These are phyloP conservation scores for Chaetura pelagica DNA, from an alignment of 2,113 vertebrate genomes.

Conservation along the genomic window DNA sequence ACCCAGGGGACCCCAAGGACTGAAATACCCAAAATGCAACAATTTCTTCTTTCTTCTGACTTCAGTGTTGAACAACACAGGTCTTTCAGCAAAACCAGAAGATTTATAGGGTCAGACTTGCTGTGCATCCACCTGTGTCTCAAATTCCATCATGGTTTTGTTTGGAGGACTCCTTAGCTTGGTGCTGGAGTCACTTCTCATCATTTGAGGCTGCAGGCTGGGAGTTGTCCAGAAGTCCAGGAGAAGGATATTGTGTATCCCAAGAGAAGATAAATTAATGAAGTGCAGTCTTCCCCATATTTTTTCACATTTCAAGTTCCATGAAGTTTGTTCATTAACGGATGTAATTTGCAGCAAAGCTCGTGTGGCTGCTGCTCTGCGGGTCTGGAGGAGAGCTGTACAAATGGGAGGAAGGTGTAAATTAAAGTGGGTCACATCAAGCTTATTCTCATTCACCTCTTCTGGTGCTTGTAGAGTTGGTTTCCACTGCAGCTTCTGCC, in stretches of 20 bases:
- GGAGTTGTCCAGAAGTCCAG: not conserved
- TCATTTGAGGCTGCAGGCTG: not conserved
- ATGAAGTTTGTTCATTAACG: not conserved
- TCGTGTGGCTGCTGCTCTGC: not conserved
- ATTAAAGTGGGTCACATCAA: slow-evolving; percentile 17
- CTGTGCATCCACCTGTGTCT: not conserved
- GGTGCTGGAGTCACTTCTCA: not conserved
- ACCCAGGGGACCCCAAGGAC: not conserved
- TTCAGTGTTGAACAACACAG: not conserved
- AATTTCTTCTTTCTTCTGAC: not conserved
- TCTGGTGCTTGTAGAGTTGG: not conserved
- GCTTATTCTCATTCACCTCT: slow-evolving; percentile 19
- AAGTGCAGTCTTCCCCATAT: not conserved
- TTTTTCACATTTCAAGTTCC: not conserved
- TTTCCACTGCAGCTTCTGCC: not conserved
- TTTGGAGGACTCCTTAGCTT: not conserved
- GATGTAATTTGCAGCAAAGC: not conserved
- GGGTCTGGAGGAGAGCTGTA: not conserved
- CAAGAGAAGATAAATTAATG: not conserved
- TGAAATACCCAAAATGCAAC: not conserved
- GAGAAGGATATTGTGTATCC: not conserved
- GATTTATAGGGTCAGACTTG: not conserved
- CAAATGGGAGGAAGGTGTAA: not conserved
- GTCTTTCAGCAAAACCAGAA: not conserved
- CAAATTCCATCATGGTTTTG: accelerated